phyloP scores from a whole-genome alignment of 2,113 vertebrate species.

The Condylura cristata region DNA sequence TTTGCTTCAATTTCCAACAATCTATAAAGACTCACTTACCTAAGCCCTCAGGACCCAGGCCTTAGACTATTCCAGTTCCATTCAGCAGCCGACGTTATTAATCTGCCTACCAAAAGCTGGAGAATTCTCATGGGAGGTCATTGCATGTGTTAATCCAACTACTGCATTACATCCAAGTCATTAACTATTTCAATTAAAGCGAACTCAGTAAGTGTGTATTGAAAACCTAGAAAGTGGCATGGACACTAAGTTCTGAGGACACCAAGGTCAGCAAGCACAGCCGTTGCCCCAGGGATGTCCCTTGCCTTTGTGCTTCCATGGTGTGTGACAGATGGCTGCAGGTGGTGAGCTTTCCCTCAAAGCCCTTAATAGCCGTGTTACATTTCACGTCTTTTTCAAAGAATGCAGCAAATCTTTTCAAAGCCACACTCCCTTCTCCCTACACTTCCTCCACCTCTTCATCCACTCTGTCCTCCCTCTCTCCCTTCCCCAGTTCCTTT shows the following conservation, averaged over 20 bases:
- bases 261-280: not conserved
- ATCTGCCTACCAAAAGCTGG: not conserved
- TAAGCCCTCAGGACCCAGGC: not conserved
- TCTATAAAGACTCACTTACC: constrained; percentile 23
- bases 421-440: not conserved
- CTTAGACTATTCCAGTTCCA: not conserved
- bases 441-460: not conserved
- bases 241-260: not conserved
- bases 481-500: not conserved
- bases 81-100: not conserved
- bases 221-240: not conserved
- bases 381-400: not conserved
- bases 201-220: not conserved
- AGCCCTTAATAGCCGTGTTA: too few species aligned
- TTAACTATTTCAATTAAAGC: constrained; percentile 51
- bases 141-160: constrained; percentile 6
- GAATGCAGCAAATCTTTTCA: not conserved
- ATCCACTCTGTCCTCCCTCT: not conserved
- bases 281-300: not conserved
- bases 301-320: not conserved
- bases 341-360: not conserved
- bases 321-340: not conserved
- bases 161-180: constrained; percentile 31
- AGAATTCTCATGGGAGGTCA: not conserved
- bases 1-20: not conserved